These are phyloP conservation scores for Cryptotermes secundus DNA, from an alignment of 1,140 invertebrate species.

Conservation along the genomic window DNA sequence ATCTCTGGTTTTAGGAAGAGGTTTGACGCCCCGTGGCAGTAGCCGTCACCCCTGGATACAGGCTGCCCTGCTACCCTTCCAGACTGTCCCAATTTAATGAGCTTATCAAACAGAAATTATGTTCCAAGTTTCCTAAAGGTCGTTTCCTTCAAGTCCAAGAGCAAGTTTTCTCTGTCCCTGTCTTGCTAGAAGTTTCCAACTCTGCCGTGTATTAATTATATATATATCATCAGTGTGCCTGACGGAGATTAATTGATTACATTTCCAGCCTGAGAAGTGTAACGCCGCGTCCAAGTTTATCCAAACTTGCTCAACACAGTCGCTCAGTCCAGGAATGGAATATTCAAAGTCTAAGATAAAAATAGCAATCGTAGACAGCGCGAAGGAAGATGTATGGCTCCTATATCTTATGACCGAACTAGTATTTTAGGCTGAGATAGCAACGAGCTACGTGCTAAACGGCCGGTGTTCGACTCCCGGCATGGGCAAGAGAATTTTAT, in stretches of 20 bases:
- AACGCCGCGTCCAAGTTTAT: neutral
- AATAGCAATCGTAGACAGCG: neutral
- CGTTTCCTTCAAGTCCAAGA: neutral
- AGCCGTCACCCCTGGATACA: too few relatives aligned
- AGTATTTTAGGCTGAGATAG: too few relatives aligned
- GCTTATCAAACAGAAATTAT: constrained; percentile 3
- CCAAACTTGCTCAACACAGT: neutral
- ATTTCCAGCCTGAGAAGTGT: neutral
- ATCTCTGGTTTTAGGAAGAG: neutral
- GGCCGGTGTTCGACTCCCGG: too few relatives aligned
- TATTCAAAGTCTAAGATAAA: neutral
- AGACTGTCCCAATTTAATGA: too few relatives aligned
- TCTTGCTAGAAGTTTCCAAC: neutral
- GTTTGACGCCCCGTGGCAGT: too few relatives aligned
- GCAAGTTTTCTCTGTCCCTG: constrained; percentile 12
- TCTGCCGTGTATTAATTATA: constrained; percentile 15
- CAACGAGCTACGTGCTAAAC: too few relatives aligned
- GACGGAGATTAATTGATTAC: neutral
- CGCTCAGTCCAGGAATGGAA: neutral
- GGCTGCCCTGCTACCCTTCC: too few relatives aligned
- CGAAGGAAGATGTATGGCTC: neutral
- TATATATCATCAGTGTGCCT: constrained; percentile 16
- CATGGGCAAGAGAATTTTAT: too few relatives aligned
- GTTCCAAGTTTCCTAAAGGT: constrained; percentile 7
- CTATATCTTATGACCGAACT: too few relatives aligned